phyloP scores from a whole-genome alignment of 2,797 vertebrate species.

The Lagodon rhomboides region DNA sequence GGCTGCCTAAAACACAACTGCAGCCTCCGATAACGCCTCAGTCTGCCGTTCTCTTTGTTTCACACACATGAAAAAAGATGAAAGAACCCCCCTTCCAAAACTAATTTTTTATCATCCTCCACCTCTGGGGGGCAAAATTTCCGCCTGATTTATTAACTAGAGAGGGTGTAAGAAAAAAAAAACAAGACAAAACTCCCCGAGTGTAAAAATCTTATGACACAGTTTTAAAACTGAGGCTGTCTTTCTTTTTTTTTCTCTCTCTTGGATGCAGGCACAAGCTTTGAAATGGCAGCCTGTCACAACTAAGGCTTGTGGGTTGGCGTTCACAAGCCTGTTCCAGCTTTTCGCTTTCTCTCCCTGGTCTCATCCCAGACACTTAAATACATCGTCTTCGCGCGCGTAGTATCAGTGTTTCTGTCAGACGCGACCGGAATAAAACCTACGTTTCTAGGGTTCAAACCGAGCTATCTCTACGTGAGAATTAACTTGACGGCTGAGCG shows the following conservation, averaged over 20 bases:
- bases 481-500: constrained; percentile 52
- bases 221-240: constrained; percentile 68
- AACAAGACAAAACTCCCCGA: constrained; percentile 50
- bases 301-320: constrained; percentile 68
- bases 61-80: constrained; percentile 68
- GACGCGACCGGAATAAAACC: constrained; percentile 49
- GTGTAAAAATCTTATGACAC: constrained; percentile 68
- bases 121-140: constrained; percentile 67
- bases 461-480: constrained; percentile 45
- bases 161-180: constrained; percentile 48
- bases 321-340: constrained; percentile 64
- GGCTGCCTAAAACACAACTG: constrained; percentile 74
- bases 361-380: constrained; percentile 52
- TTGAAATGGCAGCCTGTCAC: constrained; percentile 80
- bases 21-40: constrained; percentile 76
- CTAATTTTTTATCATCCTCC: constrained; percentile 68
- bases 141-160: constrained; percentile 74
- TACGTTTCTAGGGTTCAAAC: constrained; percentile 34
- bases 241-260: constrained; percentile 47
- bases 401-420: constrained; percentile 58
- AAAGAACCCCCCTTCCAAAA: constrained; percentile 69
- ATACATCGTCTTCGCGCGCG: constrained; percentile 50
- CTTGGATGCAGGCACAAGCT: constrained; percentile 69
- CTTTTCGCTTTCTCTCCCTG: constrained; percentile 44
- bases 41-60: constrained; percentile 74